Base-by-base conservation (phyloP, 2,113 vertebrate species). In the Xerus inauris region DNA sequence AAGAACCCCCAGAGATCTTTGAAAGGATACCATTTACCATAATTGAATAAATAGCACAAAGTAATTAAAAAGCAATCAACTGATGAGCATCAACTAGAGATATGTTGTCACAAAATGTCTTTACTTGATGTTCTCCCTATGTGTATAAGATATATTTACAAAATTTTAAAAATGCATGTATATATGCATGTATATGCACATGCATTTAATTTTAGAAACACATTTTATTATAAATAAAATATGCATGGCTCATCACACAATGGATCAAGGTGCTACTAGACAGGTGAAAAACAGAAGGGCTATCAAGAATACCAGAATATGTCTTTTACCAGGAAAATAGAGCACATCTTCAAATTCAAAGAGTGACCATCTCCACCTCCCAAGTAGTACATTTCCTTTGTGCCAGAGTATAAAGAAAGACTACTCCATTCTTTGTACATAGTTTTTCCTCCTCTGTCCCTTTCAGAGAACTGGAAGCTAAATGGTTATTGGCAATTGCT, bases 181-280 rank as follows among this genome's bases (percentile, higher is more conserved):
- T 30, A 13, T 42, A 30, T 28, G 6, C 42, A 30, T 42, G 24
- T 6, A 38, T 22, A 28, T 5, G 7, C 47, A 38, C 35, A 62
- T n/a, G 12, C 40, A 22, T 93, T 93, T 83, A 24, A 47, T 85
- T 64, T 69, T 86, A 42, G 47, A 96, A 75, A 67, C 45, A 80
- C 6, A 80, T 75, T 26, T 40, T 69, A 76, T 71, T 71, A 59
- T 77, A 76, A 79, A 24, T 59, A 81, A 88, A 88, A 91, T 64
- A 72, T 42, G 1, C 19, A 59, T 16, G 22, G 8, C 3, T 84
- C 85, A 67, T 42, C 26, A 86, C 5, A 19, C 8, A 89, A 30
- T 67, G 38, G 57, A 22, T 89, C 20, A 73, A 14, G 32, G 89
- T 73, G 22, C 32, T 47, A 79, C 38, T 35, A 51, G 67, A 6